Base-by-base conservation (phyloP, 2,888 invertebrate genomes). In the Calameuta idolon region DNA sequence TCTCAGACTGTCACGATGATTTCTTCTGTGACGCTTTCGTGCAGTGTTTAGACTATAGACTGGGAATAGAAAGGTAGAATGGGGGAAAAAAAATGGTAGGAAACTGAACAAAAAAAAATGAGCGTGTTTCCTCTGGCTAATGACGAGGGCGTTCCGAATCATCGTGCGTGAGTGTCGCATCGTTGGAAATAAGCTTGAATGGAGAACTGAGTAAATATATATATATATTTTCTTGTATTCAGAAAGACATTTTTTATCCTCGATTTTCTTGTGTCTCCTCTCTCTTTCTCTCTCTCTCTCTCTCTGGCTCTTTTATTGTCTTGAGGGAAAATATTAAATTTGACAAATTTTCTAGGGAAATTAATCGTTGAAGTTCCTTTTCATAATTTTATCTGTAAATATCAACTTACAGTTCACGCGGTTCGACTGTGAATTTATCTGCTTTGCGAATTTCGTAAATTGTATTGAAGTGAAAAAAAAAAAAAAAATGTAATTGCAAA, bases 401-500 rank as follows among this genome's bases (percentile, higher is more conserved):
- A 15, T 37, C 15, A 15, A 37, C 12, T 15, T 37, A 15, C 15
- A 37, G 37, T 15, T 37, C 37, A 12, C 37, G 4, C 15, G 4
- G 12, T 15, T 37, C 12, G 37, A 37, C 37, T 1, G 37, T 37
- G 37, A 1, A 37, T 40, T 40, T 15, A 5, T 15, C 40, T 5
- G 40, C 40, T 40, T 40, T 15, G 15, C 15, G 5, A 15, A 15
- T 40, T 15, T 5, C 40, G 4, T 15, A 40, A 40, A 5, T 4
- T 5, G 5, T 40, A 15, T 40, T 40, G 2, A 12, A 69, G 30
- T 0, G 30, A 33, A 69, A 9, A 33, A 9, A 31, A 69, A 12
- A 33, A 69, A 2, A 33, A 0, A 33, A 69, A 33, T 30, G 69
- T 31, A 12, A 81, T 87, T 86, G 83, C 84, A 82, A 76, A 85